Evolutionary conservation across 2,113 vertebrate genomes (phyloP), one percentile per base, ranked within the genome.

Genomic region (Holacanthus passer): DNA sequence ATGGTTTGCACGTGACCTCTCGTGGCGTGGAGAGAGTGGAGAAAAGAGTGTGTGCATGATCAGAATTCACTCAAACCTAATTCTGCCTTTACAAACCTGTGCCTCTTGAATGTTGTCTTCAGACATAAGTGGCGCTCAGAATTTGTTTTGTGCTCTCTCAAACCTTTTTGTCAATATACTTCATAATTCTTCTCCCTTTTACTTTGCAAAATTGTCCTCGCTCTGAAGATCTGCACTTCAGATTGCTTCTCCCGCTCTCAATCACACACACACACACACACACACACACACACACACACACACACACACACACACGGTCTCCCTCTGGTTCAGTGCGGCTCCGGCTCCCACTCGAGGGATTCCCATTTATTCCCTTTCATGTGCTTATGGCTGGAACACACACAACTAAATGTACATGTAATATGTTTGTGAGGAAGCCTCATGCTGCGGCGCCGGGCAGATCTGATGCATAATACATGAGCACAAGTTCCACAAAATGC

Each of bases 391-490:
- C 6, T 24, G 27, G 12, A 76, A 20, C 6, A 31, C 59, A 31
- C 59, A 32, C 24, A 14, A 17, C 56, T 85, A 59, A 75, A 1
- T 76, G 45, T 0, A 12, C 17, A 7, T 71, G 69, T 20, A 55
- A 76, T 53, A 19, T 27, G 2, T 78, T 65, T 41, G n/a, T 67
- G 6, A 52, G 37, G 47, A 31, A 24, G 48, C 7, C 31, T 20
- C 66, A 14, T 48, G 0, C 2, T 67, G 32, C 79, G 73, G 73
- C 63, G 45, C 3, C 29, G 24, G 69, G 59, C 73, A 31, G 50
- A 10, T 27, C 1, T 5, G 56, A 74, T 83, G 68, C 32, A 78
- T 77, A 43, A 85, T 35, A 24, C 55, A 83, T 67, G 59, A 62
- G 45, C 60, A 67, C 37, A 4, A 58, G n/a, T 13, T 58, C n/a